Base-by-base conservation (phyloP, 2,797 vertebrate genomes). In the Pseudochirops corinnae region DNA sequence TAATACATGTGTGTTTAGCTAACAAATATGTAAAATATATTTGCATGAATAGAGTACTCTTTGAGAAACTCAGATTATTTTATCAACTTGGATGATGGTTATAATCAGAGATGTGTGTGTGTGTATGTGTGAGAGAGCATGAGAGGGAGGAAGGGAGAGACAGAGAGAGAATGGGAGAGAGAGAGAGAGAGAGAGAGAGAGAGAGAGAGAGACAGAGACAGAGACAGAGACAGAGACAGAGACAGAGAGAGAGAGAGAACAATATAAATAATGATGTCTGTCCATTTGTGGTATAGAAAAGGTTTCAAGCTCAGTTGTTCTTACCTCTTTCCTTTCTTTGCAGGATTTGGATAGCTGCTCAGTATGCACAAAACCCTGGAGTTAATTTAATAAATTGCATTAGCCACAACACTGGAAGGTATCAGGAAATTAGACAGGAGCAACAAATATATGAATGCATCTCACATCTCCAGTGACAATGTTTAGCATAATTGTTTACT, bases 351-450 rank as follows among this genome's bases (percentile, higher is more conserved):
- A 87, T 0, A 0, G 33, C 97, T 46, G 1, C 96, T 96, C 93
- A 97, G 56, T 93, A 93, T 87, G 33, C 94, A 96, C 90, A 96
- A 94, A 97, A 16, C 21, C 6, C 95, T 95, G 82, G 95, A 50
- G 53, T 46, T 96, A 96, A 96, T 93, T 97, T 96, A 95, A n/a
- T 53, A 74, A 96, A 92, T 10, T 12, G 39, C 53, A 2, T 94
- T 94, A 67, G 39, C 14, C 57, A 92, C 26, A 28, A 92, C 93
- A 96, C 39, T 39, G 33, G 82, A 96, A 92, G 93, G 29, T 55
- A 56, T 26, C 18, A 97, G 96, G 33, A 96, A 94, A 94, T 29
- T 93, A 94, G 90, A 95, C 82, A 96, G 46, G 55, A 91, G n/a
- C 53, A 95, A 90, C 21, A 95, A 39, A 95, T 67, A 92, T 55